Conservation (phyloP, 2,113 vertebrate species). For the Trematomus loennbergii region DNA sequence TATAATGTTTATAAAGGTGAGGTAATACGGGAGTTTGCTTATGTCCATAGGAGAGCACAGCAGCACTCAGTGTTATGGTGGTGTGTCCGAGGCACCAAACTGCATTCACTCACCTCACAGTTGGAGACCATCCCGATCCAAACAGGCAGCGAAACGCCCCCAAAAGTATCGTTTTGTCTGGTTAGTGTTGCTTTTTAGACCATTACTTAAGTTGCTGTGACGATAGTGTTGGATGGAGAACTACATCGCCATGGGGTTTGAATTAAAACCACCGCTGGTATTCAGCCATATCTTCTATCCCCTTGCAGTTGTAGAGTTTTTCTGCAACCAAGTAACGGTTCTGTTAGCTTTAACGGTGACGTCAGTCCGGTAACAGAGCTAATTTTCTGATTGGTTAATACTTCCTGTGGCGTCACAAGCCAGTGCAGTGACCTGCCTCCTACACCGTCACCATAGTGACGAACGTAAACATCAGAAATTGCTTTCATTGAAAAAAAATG, state of each 20-base stretch:
- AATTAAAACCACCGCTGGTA: neutral
- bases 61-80: conserved; percentile 8
- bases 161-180: conserved; percentile 27
- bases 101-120: conserved; percentile 79
- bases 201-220: neutral
- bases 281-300: conserved; percentile 32
- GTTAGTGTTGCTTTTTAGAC: neutral
- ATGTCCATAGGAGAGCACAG: neutral
- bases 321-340: conserved; percentile 73
- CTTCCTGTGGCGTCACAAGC: conserved; percentile 55
- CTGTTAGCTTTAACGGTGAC: conserved; percentile 83
- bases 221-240: neutral
- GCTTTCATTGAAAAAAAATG: conserved; percentile 62
- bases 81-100: conserved; percentile 18
- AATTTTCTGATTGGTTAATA: conserved; percentile 70
- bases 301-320: conserved; percentile 62
- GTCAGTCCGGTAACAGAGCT: conserved; percentile 56
- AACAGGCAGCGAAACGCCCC: conserved; percentile 47
- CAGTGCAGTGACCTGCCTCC: conserved; percentile 41
- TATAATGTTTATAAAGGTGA: neutral
- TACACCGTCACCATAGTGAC: conserved; percentile 75
- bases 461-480: conserved; percentile 78
- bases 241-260: neutral
- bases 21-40: neutral
- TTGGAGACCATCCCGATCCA: conserved; percentile 64